Percentiles rank a stretch among this genome's conserved stretches.
These are phyloP conservation scores for Lepidocolaptes lacrymiger DNA, from an alignment of 2,797 vertebrate genomes.

Conservation along the genomic window DNA sequence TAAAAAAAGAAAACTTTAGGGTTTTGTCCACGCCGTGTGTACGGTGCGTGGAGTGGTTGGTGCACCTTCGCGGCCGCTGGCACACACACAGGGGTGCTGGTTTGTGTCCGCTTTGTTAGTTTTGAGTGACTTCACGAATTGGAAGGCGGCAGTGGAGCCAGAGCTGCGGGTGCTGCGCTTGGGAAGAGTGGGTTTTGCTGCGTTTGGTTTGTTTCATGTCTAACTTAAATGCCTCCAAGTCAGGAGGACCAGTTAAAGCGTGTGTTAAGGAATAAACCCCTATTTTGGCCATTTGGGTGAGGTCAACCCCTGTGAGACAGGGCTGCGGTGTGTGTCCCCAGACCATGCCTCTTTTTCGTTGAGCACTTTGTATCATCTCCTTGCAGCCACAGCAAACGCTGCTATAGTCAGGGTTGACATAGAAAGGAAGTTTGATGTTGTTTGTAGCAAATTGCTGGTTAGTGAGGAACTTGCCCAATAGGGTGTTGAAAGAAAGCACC, in stretches of 20 bases:
- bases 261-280: rapidly evolving
- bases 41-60: neutral
- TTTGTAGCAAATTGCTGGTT: neutral
- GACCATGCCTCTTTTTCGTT: neutral
- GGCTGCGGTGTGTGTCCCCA: neutral
- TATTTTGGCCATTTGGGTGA: neutral
- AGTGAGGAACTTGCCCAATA: neutral
- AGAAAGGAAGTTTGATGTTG: neutral
- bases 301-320: neutral
- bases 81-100: neutral
- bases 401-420: neutral
- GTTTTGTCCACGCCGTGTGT: neutral
- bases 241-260: neutral
- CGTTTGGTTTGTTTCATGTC: neutral
- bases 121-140: constrained; percentile 24
- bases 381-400: neutral
- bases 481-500: rapidly evolving
- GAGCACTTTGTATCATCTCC: neutral
- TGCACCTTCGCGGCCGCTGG: neutral
- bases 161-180: neutral
- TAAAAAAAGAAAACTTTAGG: neutral
- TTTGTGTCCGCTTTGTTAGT: constrained; percentile 38
- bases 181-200: neutral
- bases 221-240: neutral
- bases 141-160: neutral